phyloP scores from a whole-genome alignment of 2,797 vertebrate genomes.

The Ammospiza maritima region DNA sequence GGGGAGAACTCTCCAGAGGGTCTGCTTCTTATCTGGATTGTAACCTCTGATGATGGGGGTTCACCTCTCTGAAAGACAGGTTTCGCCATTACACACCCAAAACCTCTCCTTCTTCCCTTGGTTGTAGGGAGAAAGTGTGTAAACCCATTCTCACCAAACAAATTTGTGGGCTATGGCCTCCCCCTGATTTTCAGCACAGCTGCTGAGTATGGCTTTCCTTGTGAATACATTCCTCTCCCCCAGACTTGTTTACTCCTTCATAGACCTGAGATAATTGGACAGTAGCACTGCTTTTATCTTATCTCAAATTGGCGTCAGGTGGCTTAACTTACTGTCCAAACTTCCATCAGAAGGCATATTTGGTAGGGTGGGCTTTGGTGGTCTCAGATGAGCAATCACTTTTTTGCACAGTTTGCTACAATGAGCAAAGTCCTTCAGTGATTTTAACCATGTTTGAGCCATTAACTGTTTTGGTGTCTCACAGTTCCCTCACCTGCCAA shows the following conservation, averaged over 20 bases:
- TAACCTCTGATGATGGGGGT: no score
- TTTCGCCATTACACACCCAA: neutral
- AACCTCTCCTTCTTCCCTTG: neutral
- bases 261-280: neutral
- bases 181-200: neutral
- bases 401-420: neutral
- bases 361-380: neutral
- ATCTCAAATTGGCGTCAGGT: rapidly evolving
- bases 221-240: neutral
- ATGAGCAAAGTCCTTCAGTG: neutral
- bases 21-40: neutral
- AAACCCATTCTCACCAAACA: neutral
- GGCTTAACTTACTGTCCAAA: neutral
- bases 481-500: neutral
- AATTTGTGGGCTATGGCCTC: neutral
- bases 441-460: neutral
- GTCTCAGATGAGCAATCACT: neutral
- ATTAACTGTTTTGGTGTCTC: neutral
- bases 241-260: neutral
- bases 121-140: neutral
- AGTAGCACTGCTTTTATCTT: neutral
- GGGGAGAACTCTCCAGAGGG: no score
- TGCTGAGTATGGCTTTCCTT: neutral
- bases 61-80: neutral
- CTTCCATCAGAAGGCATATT: neutral